These are phyloP conservation scores for Onychorhynchus coronatus DNA, from an alignment of 2,113 vertebrate species.

Conservation along the genomic window DNA sequence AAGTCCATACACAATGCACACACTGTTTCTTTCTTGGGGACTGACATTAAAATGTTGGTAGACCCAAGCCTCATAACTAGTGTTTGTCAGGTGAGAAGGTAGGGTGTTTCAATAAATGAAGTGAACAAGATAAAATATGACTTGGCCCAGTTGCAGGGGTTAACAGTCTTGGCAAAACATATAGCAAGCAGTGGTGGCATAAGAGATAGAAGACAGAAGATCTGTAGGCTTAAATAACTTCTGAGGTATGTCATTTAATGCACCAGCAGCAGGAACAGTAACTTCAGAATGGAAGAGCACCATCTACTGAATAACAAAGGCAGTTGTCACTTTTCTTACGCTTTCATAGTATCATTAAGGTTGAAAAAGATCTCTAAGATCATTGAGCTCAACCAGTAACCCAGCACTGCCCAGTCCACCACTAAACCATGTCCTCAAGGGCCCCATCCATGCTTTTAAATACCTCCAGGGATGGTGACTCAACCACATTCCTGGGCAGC, in stretches of 20 bases:
- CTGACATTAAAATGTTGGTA: not conserved
- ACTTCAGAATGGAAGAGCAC: not conserved
- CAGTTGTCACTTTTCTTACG: not conserved
- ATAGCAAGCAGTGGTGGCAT: not conserved
- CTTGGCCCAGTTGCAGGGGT: not conserved
- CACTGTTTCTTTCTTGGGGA: not conserved
- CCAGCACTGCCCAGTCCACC: not conserved
- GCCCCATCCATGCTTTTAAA: not conserved
- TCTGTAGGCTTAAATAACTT: not conserved
- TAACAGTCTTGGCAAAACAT: not conserved
- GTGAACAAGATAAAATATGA: not conserved
- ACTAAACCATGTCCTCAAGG: not conserved
- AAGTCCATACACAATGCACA: not conserved
- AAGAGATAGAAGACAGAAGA: not conserved
- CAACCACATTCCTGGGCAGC: not conserved
- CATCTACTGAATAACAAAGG: not conserved
- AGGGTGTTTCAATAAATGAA: not conserved
- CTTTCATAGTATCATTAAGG: not conserved
- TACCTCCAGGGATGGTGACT: not conserved
- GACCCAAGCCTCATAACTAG: not conserved
- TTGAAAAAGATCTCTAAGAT: not conserved
- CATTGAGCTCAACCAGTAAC: not conserved
- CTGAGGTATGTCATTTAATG: not conserved
- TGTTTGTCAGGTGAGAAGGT: not conserved
- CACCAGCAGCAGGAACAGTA: accelerated